These are phyloP conservation scores for Ectobius pallidus DNA, from an alignment of 2,888 invertebrate species.

Conservation along the genomic window DNA sequence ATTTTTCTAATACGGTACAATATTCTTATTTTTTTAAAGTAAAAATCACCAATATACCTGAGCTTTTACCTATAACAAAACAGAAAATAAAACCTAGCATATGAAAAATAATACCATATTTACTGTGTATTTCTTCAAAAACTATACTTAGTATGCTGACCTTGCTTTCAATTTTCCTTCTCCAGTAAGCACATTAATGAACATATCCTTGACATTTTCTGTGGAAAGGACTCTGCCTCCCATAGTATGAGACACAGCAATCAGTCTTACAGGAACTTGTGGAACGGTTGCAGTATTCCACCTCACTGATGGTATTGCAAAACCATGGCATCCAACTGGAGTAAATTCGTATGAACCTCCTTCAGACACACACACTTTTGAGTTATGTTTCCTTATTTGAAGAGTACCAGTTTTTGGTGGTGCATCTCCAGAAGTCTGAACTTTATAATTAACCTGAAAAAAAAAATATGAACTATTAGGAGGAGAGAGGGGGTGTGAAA, in stretches of 20 bases:
- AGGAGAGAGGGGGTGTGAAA: no score
- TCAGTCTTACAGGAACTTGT: constrained; percentile 53
- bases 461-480: no score
- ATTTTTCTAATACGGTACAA: no score
- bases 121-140: no score
- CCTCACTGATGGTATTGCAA: constrained; percentile 59
- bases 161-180: constrained; percentile 39
- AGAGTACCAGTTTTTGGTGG: neutral
- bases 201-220: constrained; percentile 57
- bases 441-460: constrained; percentile 43
- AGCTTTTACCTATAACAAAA: no score
- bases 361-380: constrained; percentile 78
- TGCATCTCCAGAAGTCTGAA: constrained; percentile 37
- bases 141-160: no score
- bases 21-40: no score
- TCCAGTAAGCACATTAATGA: constrained; percentile 52
- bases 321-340: constrained; percentile 83
- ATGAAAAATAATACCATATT: no score
- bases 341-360: constrained; percentile 72
- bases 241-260: constrained; percentile 63
- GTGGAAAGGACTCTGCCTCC: constrained; percentile 60
- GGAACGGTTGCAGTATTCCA: constrained; percentile 58
- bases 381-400: neutral
- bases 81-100: no score
- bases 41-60: no score